These are phyloP conservation scores for Anas platyrhynchos DNA, from an alignment of 2,113 vertebrate genomes.

Conservation along the genomic window DNA sequence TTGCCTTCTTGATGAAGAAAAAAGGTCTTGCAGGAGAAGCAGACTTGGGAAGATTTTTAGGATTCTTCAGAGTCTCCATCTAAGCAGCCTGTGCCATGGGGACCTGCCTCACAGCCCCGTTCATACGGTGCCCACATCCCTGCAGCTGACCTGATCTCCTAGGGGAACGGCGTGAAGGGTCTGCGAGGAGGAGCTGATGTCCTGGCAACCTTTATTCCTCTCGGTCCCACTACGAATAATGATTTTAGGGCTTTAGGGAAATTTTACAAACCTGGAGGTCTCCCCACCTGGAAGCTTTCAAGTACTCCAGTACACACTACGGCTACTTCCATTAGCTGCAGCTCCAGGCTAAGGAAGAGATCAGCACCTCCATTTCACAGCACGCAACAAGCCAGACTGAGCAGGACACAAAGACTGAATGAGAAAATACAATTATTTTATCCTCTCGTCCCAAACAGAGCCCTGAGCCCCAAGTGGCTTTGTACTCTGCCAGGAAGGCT, in stretches of 20 bases:
- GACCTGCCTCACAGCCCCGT: not conserved
- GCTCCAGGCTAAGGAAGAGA: conserved; percentile 9
- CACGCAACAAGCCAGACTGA: not conserved
- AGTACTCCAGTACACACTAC: not conserved
- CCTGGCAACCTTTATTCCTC: not conserved
- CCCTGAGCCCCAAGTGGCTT: conserved; percentile 26
- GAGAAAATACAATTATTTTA: conserved; percentile 13
- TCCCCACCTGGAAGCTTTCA: not conserved
- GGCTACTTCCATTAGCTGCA: conserved; percentile 20
- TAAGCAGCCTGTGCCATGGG: not conserved
- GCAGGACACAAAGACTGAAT: not conserved
- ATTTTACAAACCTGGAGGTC: not conserved
- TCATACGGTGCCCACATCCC: not conserved
- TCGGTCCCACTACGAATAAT: not conserved
- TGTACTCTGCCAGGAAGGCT: conserved; percentile 11
- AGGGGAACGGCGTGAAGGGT: not conserved
- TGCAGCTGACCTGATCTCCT: not conserved
- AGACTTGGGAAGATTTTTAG: not conserved
- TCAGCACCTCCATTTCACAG: conserved; percentile 28
- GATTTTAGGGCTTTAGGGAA: not conserved
- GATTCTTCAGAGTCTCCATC: not conserved
- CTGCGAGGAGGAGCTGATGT: not conserved
- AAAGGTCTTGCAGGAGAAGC: not conserved
- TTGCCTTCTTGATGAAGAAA: not conserved
- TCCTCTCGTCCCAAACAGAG: conserved; percentile 16